Base-by-base conservation (phyloP, 2,113 vertebrate species). In the Galemys pyrenaicus region DNA sequence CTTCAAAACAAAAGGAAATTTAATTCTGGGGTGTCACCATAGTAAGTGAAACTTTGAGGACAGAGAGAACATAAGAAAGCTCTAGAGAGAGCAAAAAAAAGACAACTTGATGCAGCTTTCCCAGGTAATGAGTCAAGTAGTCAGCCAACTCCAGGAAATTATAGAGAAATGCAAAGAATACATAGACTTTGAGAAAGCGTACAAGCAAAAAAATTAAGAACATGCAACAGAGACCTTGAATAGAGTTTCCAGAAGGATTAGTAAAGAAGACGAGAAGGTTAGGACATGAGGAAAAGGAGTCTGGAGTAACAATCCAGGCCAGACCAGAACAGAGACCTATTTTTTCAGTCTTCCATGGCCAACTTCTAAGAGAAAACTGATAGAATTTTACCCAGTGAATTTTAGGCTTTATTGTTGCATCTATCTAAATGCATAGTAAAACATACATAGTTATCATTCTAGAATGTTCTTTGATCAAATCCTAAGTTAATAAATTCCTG, bases 1-100 rank as follows among this genome's bases (percentile, higher is more conserved):
- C 46, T 81, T 91, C 16, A n/a, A 81, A 84, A 56, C 22, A 49
- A n/a, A 89, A 80, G 6, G 1, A 7, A 37, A 37, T 93, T 95
- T 67, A 26, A 88, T 74, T 86, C 74, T 6, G 6, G 67, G 64
- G 22, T 4, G 1, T 82, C 60, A 13, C n/a, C n/a, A 9, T 28
- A 58, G 65, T 20, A 77, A 78, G 24, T 5, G 19, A 79, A 91
- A 81, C 22, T 19, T 0, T 28, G 20, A 82, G n/a, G 41, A 41
- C 16, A 62, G 24, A 46, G 5, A 54, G 24, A 28, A n/a, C 20
- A 9, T 56, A 19, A 19, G 37, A 41, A 0, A 49, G 26, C 5
- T 68, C 54, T 3, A 32, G n/a, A 44, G n/a, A 67, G 70, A 44
- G 41, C 32, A 2, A 41, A 10, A 22, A n/a, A 73, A 19, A 60